Conservation (phyloP, 2,797 vertebrate genomes). For the Eospalax fontanierii region DNA sequence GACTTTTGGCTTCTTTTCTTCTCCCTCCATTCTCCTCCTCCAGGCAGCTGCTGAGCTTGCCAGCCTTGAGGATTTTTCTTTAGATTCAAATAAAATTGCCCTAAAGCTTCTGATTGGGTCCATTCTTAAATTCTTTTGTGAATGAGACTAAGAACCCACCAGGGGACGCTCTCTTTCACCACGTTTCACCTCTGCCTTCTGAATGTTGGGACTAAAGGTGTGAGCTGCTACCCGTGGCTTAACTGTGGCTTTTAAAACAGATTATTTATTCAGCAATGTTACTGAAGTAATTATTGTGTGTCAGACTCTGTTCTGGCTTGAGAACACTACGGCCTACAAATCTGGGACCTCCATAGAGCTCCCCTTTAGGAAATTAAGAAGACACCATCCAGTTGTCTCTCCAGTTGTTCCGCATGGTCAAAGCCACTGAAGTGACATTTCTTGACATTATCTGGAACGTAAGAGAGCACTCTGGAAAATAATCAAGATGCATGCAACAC, state of each 20-base stretch:
- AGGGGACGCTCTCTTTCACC: too few species aligned
- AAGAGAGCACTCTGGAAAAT: neutral
- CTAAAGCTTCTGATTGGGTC: too few species aligned
- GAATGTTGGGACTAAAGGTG: too few species aligned
- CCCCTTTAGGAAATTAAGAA: neutral
- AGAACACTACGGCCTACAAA: neutral
- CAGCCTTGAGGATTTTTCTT: too few species aligned
- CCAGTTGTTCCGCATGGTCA: neutral
- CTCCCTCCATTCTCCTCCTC: too few species aligned
- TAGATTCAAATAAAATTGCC: too few species aligned
- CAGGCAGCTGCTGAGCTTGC: too few species aligned
- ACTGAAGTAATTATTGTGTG: neutral
- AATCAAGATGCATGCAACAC: neutral
- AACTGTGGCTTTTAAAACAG: slow-evolving; percentile 4
- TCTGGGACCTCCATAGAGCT: neutral
- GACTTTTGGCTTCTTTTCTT: too few species aligned
- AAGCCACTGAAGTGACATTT: neutral
- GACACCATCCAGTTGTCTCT: too few species aligned
- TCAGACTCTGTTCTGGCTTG: neutral
- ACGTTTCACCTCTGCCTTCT: too few species aligned
- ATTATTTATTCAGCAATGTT: neutral
- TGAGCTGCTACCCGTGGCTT: neutral
- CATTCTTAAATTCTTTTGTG: too few species aligned
- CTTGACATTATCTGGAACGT: neutral
- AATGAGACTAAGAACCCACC: too few species aligned